Conservation (phyloP, 2,797 vertebrate species). For the Microctenopoma lineatum region DNA sequence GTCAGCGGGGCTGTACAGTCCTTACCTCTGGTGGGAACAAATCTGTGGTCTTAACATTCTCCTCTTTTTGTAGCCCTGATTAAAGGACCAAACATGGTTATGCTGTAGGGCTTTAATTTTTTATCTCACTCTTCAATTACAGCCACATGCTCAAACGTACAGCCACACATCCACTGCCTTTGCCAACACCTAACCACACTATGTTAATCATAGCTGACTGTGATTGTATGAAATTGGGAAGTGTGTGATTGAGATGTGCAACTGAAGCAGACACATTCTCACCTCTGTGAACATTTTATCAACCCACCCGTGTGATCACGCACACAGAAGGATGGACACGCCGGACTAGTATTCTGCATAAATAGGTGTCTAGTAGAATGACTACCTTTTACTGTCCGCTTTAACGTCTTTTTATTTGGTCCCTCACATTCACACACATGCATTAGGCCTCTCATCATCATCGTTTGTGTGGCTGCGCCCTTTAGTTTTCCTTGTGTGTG, state of each 20-base stretch:
- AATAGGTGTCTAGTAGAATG: slow-evolving; percentile 54
- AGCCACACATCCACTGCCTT: slow-evolving; percentile 27
- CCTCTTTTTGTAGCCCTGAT: slow-evolving; percentile 33
- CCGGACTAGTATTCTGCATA: slow-evolving; percentile 64
- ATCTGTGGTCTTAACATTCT: slow-evolving; percentile 23
- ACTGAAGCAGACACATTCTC: slow-evolving; percentile 43
- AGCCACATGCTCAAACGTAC: not conserved
- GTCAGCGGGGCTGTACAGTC: slow-evolving; percentile 26
- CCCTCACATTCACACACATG: not conserved
- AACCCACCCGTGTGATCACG: slow-evolving; percentile 61
- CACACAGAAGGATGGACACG: slow-evolving; percentile 62
- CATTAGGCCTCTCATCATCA: slow-evolving; percentile 32
- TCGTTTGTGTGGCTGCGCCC: slow-evolving; percentile 26
- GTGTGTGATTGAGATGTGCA: slow-evolving; percentile 56
- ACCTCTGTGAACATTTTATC: slow-evolving; percentile 51
- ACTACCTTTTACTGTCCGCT: slow-evolving; percentile 35
- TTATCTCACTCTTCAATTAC: slow-evolving; percentile 32
- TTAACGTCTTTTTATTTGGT: not conserved
- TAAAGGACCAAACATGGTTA: slow-evolving; percentile 32
- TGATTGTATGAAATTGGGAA: slow-evolving; percentile 42
- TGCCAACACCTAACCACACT: slow-evolving; percentile 37
- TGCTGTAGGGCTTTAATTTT: slow-evolving; percentile 18
- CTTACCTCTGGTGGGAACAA: slow-evolving; percentile 40
- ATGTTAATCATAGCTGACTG: slow-evolving; percentile 61
- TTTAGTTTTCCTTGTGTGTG: slow-evolving; percentile 45